Evolutionary conservation across 2,113 vertebrate species (phyloP).

Genomic region (Pagrus major): DNA sequence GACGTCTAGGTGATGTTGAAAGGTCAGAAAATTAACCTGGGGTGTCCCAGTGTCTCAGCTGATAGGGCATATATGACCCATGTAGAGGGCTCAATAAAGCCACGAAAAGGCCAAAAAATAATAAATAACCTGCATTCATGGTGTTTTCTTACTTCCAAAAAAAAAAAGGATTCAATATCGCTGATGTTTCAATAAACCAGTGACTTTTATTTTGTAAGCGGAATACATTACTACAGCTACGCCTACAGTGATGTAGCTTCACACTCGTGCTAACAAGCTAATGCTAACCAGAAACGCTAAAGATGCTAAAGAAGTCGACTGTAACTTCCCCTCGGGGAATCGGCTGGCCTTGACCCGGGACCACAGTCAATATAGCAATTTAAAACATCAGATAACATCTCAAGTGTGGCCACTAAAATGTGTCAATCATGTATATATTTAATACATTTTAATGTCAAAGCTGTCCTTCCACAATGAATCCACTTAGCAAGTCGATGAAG

Average conservation of each 20-base stretch:
- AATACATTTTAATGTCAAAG: background rate
- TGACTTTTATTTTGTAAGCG: slow-evolving; percentile 45
- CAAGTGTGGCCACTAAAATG: background rate
- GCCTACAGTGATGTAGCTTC: background rate
- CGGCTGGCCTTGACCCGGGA: background rate
- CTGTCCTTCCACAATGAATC: background rate
- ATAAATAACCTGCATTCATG: too few relatives aligned
- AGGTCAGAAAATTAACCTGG: too few relatives aligned
- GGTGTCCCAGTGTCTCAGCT: too few relatives aligned
- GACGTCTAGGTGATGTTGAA: too few relatives aligned
- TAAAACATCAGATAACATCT: background rate
- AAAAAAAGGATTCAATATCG: too few relatives aligned
- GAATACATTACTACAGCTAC: background rate
- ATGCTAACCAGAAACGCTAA: slow-evolving; percentile 28
- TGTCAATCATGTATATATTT: background rate
- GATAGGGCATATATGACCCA: too few relatives aligned
- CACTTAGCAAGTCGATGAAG: background rate
- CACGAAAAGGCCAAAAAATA: too few relatives aligned
- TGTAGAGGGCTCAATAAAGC: too few relatives aligned
- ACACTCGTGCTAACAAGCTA: slow-evolving; percentile 33
- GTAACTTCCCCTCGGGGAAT: background rate
- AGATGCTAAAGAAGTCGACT: background rate
- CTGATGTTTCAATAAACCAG: too few relatives aligned
- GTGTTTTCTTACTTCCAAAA: too few relatives aligned
- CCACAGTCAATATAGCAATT: background rate